phyloP scores from a whole-genome alignment of 2,888 invertebrate species.

The Melinopterus prodromus region DNA sequence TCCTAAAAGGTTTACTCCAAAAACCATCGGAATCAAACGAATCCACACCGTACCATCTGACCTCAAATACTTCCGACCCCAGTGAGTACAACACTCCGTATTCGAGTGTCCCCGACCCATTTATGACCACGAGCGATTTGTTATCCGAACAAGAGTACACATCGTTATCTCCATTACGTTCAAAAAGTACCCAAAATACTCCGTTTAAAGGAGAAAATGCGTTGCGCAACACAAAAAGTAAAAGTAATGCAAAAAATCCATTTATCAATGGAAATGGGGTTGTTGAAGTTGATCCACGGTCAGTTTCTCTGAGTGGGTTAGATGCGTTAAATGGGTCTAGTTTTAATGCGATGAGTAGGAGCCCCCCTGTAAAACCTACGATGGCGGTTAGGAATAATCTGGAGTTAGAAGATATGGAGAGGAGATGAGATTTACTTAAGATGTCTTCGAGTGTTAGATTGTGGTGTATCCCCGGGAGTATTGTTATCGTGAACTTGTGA shows the following conservation, averaged over 20 bases:
- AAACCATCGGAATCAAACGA: slow-evolving; percentile 27
- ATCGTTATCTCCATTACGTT: slow-evolving; percentile 22
- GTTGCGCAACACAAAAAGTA: no score
- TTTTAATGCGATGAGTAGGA: slow-evolving; percentile 32
- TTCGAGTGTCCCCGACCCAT: slow-evolving; percentile 31
- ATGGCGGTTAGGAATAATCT: slow-evolving; percentile 18
- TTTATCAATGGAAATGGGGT: slow-evolving; percentile 11
- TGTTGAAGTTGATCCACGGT: slow-evolving; percentile 20
- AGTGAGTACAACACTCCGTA: slow-evolving; percentile 20
- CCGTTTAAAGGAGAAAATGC: slow-evolving; percentile 28
- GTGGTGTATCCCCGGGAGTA: background rate
- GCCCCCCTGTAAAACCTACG: slow-evolving; percentile 28
- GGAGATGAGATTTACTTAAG: slow-evolving; percentile 34
- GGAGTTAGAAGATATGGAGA: slow-evolving; percentile 34
- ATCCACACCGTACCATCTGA: slow-evolving; percentile 30
- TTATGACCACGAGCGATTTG: slow-evolving; percentile 32
- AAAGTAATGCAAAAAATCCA: slow-evolving; percentile 12
- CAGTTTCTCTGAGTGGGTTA: slow-evolving; percentile 33
- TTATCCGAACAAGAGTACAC: slow-evolving; percentile 24
- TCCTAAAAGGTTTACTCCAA: slow-evolving; percentile 59
- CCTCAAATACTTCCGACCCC: background rate
- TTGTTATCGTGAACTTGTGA: background rate
- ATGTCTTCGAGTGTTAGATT: background rate
- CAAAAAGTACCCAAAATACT: slow-evolving; percentile 33
- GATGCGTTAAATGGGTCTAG: slow-evolving; percentile 34